Percentiles rank a stretch among this genome's conserved stretches.
Evolutionary conservation across 2,888 invertebrate genomes (phyloP).

Genomic region (Archips xylosteana): DNA sequence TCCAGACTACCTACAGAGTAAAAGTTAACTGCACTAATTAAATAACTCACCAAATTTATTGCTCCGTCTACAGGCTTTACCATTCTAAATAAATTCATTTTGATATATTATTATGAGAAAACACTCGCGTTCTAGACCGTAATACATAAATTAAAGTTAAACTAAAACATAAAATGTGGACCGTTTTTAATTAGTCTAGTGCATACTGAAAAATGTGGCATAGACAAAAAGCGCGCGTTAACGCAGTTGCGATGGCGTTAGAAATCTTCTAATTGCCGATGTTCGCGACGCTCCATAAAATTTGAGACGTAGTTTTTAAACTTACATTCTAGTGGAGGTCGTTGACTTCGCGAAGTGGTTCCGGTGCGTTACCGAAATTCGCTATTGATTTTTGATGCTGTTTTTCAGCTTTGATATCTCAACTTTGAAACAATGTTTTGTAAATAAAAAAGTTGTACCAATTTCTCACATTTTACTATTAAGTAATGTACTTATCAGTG

Average conservation of each 20-base stretch:
- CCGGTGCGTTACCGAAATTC: constrained; percentile 41
- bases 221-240: constrained; percentile 39
- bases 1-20: neutral
- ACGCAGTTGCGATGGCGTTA: constrained; percentile 58
- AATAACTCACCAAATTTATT: constrained; percentile 1
- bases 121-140: constrained; percentile 4
- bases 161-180: constrained; percentile 21
- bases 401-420: neutral
- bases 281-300: constrained; percentile 78
- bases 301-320: constrained; percentile 69
- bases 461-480: neutral
- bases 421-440: neutral
- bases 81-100: constrained; percentile 8
- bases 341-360: constrained; percentile 56
- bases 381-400: constrained; percentile 41
- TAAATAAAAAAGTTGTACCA: neutral
- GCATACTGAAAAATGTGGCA: constrained; percentile 54
- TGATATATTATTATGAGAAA: constrained; percentile 15
- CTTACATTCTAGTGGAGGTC: constrained; percentile 71
- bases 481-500: too few species aligned
- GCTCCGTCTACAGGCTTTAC: neutral
- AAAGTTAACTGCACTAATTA: constrained; percentile 20
- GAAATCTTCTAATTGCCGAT: constrained; percentile 74
- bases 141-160: constrained; percentile 37
- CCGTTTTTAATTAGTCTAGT: constrained; percentile 49